Base-by-base conservation (phyloP, 2,888 invertebrate species). In the Acronicta aceris region DNA sequence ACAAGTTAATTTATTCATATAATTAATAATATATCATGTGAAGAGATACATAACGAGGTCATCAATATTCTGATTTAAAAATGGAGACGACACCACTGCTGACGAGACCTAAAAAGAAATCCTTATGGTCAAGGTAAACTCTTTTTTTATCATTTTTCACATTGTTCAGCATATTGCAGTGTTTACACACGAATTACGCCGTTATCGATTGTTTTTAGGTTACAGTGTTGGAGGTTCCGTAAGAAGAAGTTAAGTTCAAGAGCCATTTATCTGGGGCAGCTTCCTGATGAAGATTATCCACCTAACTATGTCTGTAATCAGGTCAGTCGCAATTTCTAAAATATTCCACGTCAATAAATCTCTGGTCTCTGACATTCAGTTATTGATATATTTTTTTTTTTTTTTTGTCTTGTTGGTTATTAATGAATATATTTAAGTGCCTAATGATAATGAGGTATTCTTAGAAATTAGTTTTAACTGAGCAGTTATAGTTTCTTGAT, bases 221-320 rank as follows among this genome's bases (percentile, higher is more conserved):
- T 98, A 83, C 97, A 96, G 89, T 96, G 96, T 72, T 96, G 96
- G 89, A 95, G 96, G 81, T 97, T 97, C 95, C 95, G 97, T 60
- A 96, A 96, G 78, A 96, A 96, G 75, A 97, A 98, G 86, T 91
- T 97, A 54, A 95, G 96, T 77, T 96, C 97, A 7, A 95, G 98
- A 79, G 97, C 96, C 45, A 97, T 98, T 78, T 95, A 96, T 81
- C 94, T 98, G 80, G 98, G 98, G 36, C 96, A 96, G 78, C 92
- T 96, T 45, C 97, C 96, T 73, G 95, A 96, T 54, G 98, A 98
- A 82, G 98, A 97, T 83, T 99, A 97, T 93, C 98, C 99, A 60
- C 97, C 98, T 63, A 99, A 99, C 94, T 98, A 98, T 83, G 99
- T 99, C 74, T 96, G 99, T 82, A 99, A 99, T 95, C 98, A 98